Conservation (phyloP, 2,888 invertebrate genomes). For the Carcina quercana region DNA sequence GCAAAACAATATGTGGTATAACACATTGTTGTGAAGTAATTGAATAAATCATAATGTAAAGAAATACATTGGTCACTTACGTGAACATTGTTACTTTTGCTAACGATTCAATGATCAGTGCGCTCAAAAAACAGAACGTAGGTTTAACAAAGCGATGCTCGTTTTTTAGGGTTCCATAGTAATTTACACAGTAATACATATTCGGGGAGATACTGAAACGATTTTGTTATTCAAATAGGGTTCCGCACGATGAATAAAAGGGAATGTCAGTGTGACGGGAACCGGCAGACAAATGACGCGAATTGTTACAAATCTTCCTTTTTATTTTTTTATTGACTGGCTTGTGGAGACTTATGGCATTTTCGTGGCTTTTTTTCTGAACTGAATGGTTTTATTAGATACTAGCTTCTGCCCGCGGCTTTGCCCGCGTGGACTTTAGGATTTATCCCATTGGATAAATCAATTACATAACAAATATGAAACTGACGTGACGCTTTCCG, state of each 20-base stretch:
- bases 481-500: no score
- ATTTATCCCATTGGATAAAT: no score
- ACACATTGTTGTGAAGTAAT: not conserved
- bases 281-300: conserved; percentile 14
- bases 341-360: no score
- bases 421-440: no score
- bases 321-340: no score
- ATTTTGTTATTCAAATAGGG: conserved; percentile 21
- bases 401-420: no score
- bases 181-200: not conserved
- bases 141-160: not conserved
- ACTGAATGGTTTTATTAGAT: no score
- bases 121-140: not conserved
- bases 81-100: not conserved
- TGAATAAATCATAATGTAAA: not conserved
- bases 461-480: no score
- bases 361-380: no score
- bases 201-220: conserved; percentile 4
- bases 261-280: conserved; percentile 14
- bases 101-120: not conserved
- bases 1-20: no score
- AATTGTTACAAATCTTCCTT: conserved; percentile 12
- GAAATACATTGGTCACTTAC: not conserved
- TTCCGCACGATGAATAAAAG: conserved; percentile 17
- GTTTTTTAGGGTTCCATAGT: not conserved